Base-by-base conservation (phyloP, 2,797 vertebrate genomes). In the Myoxocephalus aenaeus region DNA sequence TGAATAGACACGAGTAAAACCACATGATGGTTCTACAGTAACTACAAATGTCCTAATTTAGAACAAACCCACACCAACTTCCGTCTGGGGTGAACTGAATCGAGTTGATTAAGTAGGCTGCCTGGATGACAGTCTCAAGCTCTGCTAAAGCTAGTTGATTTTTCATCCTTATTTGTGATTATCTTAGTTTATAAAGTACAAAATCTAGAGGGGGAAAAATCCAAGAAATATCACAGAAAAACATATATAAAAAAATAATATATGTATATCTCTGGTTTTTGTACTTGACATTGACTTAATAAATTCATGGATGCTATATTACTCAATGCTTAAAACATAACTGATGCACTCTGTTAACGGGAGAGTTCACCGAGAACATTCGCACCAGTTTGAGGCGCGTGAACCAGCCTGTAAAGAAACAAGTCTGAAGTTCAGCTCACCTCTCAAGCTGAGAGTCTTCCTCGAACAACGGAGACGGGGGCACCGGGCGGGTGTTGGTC, bases 391-490 rank as follows among this genome's bases (percentile, higher is more conserved):
- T 29, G 11, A 58, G 40, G 12, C 53, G 18, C 8, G 11, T 25
- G 44, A 75, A 50, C 20, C 51, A 36, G 14, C 38, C 32, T 51
- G 5, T 42, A 15, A 66, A 42, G 40, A 63, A 57, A 44, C 4
- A 27, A 34, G 17, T 40, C 7, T 29, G 18, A 79, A 8, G 51
- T 17, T 65, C 2, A 22, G 38, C 62, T 80, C 85, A 97, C 97
- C 96, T 96, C 91, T 98, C 97, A 79, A 98, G 92, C 90, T 97
- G 97, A 70, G 96, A 93, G 83, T 97, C 96, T 29, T 97, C 97
- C 61, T 97, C 97, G 0, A 96, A 97, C 20, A 95, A 92, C 0
- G 93, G 91, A 57, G 95, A 94, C 73, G 91, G 96, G 10, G 94
- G 93, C 65, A 93, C 93, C 0, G 97, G 97, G 22, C 97, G 95